Evolutionary conservation across 2,797 vertebrate species (phyloP).

Genomic region (Hipposideros larvatus): DNA sequence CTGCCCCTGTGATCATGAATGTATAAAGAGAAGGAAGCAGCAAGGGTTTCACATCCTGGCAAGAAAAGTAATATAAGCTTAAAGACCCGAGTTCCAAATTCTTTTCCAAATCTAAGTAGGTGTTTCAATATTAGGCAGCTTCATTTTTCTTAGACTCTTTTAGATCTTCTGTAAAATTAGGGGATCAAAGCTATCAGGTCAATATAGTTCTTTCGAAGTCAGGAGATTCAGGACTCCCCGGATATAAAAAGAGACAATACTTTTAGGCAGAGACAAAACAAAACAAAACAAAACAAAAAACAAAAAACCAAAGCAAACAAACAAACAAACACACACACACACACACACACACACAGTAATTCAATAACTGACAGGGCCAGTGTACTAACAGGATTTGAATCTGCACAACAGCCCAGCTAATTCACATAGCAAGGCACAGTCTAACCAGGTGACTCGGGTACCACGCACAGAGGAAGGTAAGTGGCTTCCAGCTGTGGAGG

Average conservation of each 20-base stretch:
- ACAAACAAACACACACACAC: too few relatives aligned
- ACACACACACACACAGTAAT: too few relatives aligned
- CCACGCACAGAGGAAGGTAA: neutral
- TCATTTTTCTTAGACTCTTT: neutral
- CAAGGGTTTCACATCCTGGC: neutral
- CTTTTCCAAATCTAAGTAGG: neutral
- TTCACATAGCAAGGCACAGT: neutral
- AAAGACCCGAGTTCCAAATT: neutral
- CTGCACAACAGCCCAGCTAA: neutral
- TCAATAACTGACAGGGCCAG: neutral
- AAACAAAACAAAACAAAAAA: neutral
- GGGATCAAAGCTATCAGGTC: neutral
- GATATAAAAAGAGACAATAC: neutral
- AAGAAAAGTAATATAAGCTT: neutral
- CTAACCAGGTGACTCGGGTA: neutral
- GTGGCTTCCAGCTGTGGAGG: neutral
- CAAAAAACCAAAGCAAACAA: too few relatives aligned
- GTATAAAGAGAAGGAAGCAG: neutral
- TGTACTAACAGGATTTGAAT: neutral
- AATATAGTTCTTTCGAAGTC: neutral
- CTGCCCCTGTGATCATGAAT: neutral
- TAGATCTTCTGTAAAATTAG: neutral
- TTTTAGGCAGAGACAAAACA: neutral
- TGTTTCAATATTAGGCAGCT: neutral
- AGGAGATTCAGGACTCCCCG: neutral